These are phyloP conservation scores for Seriola aureovittata DNA, from an alignment of 2,113 vertebrate genomes.

Conservation along the genomic window DNA sequence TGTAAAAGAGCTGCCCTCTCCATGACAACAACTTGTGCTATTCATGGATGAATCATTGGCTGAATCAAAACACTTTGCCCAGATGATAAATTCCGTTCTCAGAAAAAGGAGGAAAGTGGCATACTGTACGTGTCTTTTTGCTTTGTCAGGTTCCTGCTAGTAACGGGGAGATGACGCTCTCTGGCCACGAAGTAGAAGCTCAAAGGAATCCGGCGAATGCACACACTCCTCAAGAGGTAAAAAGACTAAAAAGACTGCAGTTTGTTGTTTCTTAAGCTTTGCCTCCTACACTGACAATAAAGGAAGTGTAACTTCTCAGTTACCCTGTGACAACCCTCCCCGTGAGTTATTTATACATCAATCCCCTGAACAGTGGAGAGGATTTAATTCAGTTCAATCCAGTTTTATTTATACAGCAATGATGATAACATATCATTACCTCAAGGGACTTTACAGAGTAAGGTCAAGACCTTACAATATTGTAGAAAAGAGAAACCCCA, in stretches of 20 bases:
- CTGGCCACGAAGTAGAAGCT: neutral
- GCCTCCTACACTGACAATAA: neutral
- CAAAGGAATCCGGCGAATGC: neutral
- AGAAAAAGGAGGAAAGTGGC: neutral
- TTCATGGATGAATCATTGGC: neutral
- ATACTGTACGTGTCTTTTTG: neutral
- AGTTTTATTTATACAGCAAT: too few relatives aligned
- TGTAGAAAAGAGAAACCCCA: too few relatives aligned
- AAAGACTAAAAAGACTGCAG: neutral
- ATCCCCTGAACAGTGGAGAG: neutral
- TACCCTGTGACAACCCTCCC: neutral
- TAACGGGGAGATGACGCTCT: neutral
- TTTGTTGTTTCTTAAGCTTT: neutral
- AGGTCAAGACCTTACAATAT: too few relatives aligned
- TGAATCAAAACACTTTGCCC: too few relatives aligned
- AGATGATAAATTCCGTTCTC: neutral
- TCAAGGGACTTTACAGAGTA: too few relatives aligned
- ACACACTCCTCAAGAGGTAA: neutral
- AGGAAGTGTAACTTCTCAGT: slow-evolving; percentile 23
- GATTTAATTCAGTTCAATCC: too few relatives aligned
- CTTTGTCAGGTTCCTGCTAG: neutral
- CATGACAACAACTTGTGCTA: neutral
- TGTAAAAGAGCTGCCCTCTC: neutral
- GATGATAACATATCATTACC: too few relatives aligned
- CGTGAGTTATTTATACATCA: neutral